phyloP scores from a whole-genome alignment of 2,888 invertebrate species.

The Lasioglossum villosulum region DNA sequence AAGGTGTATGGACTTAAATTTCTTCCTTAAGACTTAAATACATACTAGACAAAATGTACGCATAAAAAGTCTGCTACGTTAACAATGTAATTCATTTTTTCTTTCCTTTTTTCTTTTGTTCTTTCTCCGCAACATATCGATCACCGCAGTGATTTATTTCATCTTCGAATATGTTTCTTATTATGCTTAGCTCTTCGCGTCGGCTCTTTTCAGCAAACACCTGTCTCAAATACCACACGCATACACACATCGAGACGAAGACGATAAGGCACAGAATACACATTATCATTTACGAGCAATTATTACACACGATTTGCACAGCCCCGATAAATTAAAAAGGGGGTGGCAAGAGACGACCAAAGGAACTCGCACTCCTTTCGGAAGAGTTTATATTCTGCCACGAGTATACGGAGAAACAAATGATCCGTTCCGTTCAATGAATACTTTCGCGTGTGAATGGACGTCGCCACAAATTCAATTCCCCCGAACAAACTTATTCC shows the following conservation, averaged over 20 bases:
- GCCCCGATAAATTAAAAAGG: constrained; percentile 64
- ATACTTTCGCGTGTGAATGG: constrained; percentile 21
- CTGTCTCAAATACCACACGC: constrained; percentile 33
- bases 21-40: constrained; percentile 9
- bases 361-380: constrained; percentile 60
- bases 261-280: constrained; percentile 73
- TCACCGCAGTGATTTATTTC: constrained; percentile 22
- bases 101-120: neutral
- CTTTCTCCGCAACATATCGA: neutral
- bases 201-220: constrained; percentile 24
- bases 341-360: constrained; percentile 48
- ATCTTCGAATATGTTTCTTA: constrained; percentile 23
- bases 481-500: neutral
- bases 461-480: neutral
- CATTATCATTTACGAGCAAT: constrained; percentile 62
- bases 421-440: neutral
- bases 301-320: constrained; percentile 65
- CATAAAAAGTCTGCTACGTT: neutral
- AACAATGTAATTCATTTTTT: constrained; percentile 20
- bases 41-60: neutral
- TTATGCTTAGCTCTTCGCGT: constrained; percentile 41
- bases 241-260: constrained; percentile 54
- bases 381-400: constrained; percentile 21
- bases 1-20: neutral
- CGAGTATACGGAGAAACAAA: neutral